Conservation (phyloP, 2,797 vertebrate species). For the Chelon auratus region DNA sequence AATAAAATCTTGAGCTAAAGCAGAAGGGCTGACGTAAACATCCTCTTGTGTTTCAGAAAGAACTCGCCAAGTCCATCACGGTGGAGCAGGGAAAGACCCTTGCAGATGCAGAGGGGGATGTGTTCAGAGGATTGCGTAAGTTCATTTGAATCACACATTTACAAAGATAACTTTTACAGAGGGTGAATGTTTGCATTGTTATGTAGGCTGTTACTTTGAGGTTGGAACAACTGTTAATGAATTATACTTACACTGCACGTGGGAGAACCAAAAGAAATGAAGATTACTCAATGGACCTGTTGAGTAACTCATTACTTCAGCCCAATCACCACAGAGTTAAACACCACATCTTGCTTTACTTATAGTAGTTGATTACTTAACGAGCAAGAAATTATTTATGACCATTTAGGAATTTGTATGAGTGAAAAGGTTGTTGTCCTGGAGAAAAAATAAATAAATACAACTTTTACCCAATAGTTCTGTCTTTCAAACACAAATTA, state of each 20-base stretch:
- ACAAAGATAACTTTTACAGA: constrained; percentile 20
- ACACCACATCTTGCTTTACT: no score
- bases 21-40: background rate
- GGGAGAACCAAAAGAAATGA: constrained; percentile 15
- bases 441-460: no score
- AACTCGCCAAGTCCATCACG: constrained; percentile 93
- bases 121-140: constrained; percentile 98
- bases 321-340: background rate
- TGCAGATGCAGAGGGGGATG: constrained; percentile 96
- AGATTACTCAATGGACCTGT: background rate
- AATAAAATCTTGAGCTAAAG: background rate
- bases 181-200: constrained; percentile 38
- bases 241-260: constrained; percentile 18
- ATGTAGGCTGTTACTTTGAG: constrained; percentile 1
- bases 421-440: no score
- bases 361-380: no score
- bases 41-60: constrained; percentile 88
- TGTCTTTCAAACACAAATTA: background rate
- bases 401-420: no score
- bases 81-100: constrained; percentile 97
- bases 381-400: no score
- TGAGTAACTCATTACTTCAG: constrained; percentile 6
- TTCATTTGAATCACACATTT: constrained; percentile 28
- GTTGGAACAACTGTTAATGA: constrained; percentile 50
- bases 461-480: no score